Conservation (phyloP, 1,140 invertebrate genomes). For the Lasioglossum baleicum region DNA sequence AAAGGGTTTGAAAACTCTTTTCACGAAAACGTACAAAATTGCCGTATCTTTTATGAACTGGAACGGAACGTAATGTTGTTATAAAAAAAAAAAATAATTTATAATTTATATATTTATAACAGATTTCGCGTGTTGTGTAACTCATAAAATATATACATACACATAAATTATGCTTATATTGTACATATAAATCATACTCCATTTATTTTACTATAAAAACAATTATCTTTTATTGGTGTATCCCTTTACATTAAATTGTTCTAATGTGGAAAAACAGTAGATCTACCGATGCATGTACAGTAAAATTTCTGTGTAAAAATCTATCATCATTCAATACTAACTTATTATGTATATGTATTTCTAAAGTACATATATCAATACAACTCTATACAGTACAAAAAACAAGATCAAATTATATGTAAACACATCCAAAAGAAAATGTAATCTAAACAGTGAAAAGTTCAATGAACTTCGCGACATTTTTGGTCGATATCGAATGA, state of each 20-base stretch:
- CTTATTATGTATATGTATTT: neutral
- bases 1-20: neutral
- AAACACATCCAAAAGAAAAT: conserved; percentile 4
- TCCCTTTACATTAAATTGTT: conserved; percentile 1
- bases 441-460: neutral
- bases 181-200: conserved; percentile 5
- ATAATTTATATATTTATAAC: neutral
- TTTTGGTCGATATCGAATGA: neutral
- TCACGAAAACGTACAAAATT: neutral
- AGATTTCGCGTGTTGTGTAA: neutral
- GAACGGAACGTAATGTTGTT: neutral
- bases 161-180: neutral
- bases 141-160: too few species aligned
- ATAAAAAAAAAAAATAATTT: neutral
- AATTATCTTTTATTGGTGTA: conserved; percentile 40
- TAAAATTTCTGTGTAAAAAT: conserved; percentile 31
- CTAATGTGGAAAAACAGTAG: conserved; percentile 31
- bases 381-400: conserved; percentile 19
- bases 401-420: conserved; percentile 21
- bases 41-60: neutral
- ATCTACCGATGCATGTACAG: conserved; percentile 13
- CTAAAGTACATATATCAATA: neutral
- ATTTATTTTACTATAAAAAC: conserved; percentile 51
- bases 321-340: neutral
- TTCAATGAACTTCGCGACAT: neutral